phyloP scores from a whole-genome alignment of 2,113 vertebrate genomes.

The Apistogramma diplotaenia region DNA sequence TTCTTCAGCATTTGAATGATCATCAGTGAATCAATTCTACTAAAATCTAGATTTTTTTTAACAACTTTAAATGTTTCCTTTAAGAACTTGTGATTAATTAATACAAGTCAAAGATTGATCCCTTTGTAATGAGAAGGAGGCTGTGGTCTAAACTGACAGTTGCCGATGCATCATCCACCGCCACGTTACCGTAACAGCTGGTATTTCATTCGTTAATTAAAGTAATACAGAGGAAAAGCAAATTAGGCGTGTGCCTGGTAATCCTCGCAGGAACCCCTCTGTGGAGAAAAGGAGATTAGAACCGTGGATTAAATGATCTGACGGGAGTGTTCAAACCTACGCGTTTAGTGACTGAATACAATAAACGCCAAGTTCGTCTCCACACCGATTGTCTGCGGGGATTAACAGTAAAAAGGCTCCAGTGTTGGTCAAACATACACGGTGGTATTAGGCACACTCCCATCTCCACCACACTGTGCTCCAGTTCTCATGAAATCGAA shows the following conservation, averaged over 20 bases:
- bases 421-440: background rate
- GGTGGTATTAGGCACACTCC: background rate
- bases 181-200: background rate
- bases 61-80: background rate
- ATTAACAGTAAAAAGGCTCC: background rate
- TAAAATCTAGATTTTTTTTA: too few relatives aligned
- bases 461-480: background rate
- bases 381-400: background rate
- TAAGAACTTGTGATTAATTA: background rate
- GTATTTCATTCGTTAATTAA: background rate
- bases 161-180: background rate
- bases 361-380: background rate
- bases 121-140: background rate
- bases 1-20: too few relatives aligned
- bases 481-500: background rate
- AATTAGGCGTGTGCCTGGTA: conserved; percentile 8
- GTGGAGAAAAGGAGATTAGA: conserved; percentile 17
- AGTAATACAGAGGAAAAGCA: background rate
- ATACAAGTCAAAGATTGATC: background rate
- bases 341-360: conserved; percentile 6
- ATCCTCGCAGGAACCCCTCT: conserved; percentile 16
- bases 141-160: background rate
- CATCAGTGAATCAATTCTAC: too few relatives aligned
- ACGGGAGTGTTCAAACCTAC: conserved; percentile 6
- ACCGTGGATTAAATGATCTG: conserved; percentile 31